Evolutionary conservation across 1,140 invertebrate genomes (phyloP).

Genomic region (Hylyphantes graminicola): DNA sequence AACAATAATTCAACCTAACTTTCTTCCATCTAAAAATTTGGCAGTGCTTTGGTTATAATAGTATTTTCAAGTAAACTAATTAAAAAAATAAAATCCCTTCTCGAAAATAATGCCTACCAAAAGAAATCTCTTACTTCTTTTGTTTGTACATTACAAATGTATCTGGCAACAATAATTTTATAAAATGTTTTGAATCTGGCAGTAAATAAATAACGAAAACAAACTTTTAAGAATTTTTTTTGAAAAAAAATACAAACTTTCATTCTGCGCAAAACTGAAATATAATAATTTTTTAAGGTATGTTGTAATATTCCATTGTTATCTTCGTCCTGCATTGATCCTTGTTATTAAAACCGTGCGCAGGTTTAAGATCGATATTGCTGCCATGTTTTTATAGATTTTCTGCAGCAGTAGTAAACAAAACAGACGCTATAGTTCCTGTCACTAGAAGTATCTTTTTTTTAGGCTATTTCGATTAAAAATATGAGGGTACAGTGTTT

Average conservation of each 20-base stretch:
- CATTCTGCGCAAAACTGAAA: not conserved
- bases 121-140: too few species aligned
- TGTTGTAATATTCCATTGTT: not conserved
- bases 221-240: not conserved
- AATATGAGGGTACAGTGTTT: conserved; percentile 22
- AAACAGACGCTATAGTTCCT: conserved; percentile 12
- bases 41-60: too few species aligned
- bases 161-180: too few species aligned
- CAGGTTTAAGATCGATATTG: conserved; percentile 27
- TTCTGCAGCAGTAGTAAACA: conserved; percentile 38
- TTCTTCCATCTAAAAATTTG: too few species aligned
- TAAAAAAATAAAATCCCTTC: too few species aligned
- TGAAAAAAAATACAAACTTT: not conserved
- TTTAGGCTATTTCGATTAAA: conserved; percentile 11
- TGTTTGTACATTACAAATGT: too few species aligned
- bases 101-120: too few species aligned
- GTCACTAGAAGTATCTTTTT: conserved; percentile 11
- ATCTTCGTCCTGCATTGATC: not conserved
- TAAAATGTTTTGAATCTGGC: too few species aligned
- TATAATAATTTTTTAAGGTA: not conserved
- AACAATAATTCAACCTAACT: too few species aligned
- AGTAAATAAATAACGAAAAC: too few species aligned
- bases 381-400: conserved; percentile 58
- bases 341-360: not conserved
- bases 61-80: too few species aligned